Base-by-base conservation (phyloP, 30 jellyfish, hydroid and myxozoan species). In the Sanderia malayensis region DNA sequence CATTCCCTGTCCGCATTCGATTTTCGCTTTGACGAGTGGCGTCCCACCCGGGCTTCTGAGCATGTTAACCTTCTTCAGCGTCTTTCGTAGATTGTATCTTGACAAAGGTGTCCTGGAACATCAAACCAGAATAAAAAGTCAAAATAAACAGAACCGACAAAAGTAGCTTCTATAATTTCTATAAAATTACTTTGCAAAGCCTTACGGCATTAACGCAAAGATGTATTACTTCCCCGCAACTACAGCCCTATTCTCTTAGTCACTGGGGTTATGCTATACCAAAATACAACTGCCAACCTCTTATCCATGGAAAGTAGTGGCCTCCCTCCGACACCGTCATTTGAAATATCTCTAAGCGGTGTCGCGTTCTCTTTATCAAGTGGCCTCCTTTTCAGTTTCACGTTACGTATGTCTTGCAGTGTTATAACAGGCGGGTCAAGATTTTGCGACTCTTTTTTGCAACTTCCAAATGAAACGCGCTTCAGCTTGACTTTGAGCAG, bases 1-100 rank as follows among this genome's bases (percentile, higher is more conserved):
- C 1, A 89, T 23, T 9, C 97, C 97, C 23, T 63, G 94, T 6
- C 97, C 97, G 47, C 67, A 41, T 19, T 82, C 87, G 21, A 22
- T 44, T 20, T 28, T 52, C 59, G 66, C 21, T 18, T 70, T 71
- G 1, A 60, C 88, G 81, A 89, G 44, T 9, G 97, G 97, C 34
- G 97, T 89, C 31, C 97, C 97, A 18, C 97, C 97, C 11, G 97
- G 97, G 68, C 97, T 89, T 1, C 95, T 76, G 20, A 57, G 30
- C 27, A 89, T 69, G 67, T 71, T 46, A 1, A 73, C 84, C 71
- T 89, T 89, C 29, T 73, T 66, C 19, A 89, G 60, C 11, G 73
- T 90, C 21, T 69, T 58, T 9, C 93, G 83, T 31, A 80, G 60
- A 49, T 81, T 71, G 73, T 57, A 59, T 21, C 34, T 67, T 44